These are phyloP conservation scores for Vandiemenella viatica DNA, from an alignment of 2,888 invertebrate genomes.

Conservation along the genomic window DNA sequence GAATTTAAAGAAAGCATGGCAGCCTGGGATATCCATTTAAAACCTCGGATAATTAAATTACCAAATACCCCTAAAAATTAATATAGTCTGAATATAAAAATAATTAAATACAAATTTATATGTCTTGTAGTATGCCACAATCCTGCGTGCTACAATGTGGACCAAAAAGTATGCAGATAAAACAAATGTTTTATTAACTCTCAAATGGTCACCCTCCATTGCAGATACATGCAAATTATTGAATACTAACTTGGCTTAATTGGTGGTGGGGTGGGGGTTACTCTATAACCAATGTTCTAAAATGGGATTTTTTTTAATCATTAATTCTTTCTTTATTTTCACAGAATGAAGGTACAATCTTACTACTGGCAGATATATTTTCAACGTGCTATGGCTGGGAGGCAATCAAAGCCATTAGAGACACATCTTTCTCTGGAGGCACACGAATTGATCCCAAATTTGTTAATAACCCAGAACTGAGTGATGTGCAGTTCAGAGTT, in stretches of 20 bases:
- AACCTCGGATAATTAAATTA: too few relatives aligned
- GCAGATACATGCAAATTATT: background rate
- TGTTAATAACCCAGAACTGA: slow-evolving; percentile 84
- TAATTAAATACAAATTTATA: too few relatives aligned
- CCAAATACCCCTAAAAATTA: too few relatives aligned
- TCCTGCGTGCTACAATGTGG: too few relatives aligned
- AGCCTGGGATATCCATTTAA: too few relatives aligned
- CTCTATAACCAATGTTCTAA: background rate
- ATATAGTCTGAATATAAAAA: too few relatives aligned
- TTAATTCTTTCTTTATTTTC: slow-evolving; percentile 18
- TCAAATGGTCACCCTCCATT: too few relatives aligned
- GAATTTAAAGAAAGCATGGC: too few relatives aligned
- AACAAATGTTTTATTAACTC: too few relatives aligned
- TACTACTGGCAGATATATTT: slow-evolving; percentile 75
- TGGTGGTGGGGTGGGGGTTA: too few relatives aligned
- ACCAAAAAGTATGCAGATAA: too few relatives aligned
- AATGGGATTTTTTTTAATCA: background rate
- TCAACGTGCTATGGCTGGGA: slow-evolving; percentile 83
- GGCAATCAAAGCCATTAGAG: slow-evolving; percentile 58
- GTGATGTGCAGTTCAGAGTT: slow-evolving; percentile 83
- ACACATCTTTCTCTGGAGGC: slow-evolving; percentile 40
- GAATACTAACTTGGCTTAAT: background rate
- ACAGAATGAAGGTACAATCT: slow-evolving; percentile 75
- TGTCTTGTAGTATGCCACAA: too few relatives aligned
- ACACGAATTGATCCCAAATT: slow-evolving; percentile 83